phyloP scores from a whole-genome alignment of 2,113 vertebrate species.

The Scalopus aquaticus region DNA sequence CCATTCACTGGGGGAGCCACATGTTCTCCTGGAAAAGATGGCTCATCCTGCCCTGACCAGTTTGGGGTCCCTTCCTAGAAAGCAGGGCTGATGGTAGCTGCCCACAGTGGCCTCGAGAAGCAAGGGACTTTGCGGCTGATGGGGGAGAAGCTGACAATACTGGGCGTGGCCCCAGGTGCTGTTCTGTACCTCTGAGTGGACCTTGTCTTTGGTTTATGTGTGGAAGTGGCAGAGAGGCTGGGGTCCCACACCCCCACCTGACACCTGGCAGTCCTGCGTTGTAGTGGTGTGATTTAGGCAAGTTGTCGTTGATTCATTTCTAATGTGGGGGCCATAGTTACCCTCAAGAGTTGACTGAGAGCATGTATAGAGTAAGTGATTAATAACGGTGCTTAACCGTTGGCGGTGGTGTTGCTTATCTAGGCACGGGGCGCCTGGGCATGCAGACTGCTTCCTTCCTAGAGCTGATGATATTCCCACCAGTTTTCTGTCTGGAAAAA shows the following conservation, averaged over 20 bases:
- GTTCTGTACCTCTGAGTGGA: not conserved
- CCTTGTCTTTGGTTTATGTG: fast-evolving
- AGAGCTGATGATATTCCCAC: not conserved
- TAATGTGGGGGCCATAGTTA: not conserved
- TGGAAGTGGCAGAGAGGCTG: fast-evolving
- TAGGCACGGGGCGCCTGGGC: fast-evolving
- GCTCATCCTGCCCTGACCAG: fast-evolving
- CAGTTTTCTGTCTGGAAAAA: not conserved
- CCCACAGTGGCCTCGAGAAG: not conserved
- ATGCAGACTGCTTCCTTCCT: fast-evolving
- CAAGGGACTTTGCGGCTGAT: not conserved
- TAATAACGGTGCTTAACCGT: fast-evolving
- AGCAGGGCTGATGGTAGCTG: not conserved
- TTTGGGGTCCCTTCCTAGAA: not conserved
- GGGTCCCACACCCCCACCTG: fast-evolving
- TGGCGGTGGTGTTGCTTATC: fast-evolving
- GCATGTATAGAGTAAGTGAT: not conserved
- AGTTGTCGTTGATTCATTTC: not conserved
- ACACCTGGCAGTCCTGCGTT: not conserved
- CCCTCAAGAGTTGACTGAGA: not conserved
- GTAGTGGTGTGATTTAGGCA: not conserved
- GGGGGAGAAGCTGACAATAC: fast-evolving
- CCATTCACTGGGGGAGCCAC: not conserved
- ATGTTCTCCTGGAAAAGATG: not conserved
- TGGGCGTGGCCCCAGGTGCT: not conserved